These are phyloP conservation scores for Oenanthe melanoleuca DNA, from an alignment of 2,113 vertebrate species.

Conservation along the genomic window DNA sequence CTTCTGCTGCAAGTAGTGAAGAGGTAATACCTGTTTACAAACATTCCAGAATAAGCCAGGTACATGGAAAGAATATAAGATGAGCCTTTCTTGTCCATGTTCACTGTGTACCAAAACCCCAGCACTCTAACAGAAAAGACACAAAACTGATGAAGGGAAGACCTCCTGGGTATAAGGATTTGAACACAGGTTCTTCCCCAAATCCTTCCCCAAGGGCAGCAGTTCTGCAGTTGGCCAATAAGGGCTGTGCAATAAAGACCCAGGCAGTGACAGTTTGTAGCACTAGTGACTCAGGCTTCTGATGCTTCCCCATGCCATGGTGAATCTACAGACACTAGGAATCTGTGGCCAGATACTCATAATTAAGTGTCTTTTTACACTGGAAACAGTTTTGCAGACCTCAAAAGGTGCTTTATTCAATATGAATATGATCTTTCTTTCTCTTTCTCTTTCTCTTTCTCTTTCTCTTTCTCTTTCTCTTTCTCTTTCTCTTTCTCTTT, in stretches of 20 bases:
- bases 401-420: background rate
- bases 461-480: background rate
- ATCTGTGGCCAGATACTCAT: background rate
- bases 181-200: background rate
- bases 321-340: background rate
- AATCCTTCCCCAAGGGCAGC: background rate
- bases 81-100: background rate
- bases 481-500: background rate
- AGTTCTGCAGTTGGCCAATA: background rate
- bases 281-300: background rate
- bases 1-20: background rate
- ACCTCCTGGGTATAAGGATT: background rate
- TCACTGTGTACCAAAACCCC: background rate
- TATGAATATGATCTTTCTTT: background rate
- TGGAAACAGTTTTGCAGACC: background rate
- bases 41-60: background rate
- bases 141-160: background rate
- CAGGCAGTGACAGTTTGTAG: background rate
- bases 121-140: background rate
- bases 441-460: background rate
- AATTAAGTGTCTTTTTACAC: background rate
- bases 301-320: background rate
- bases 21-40: background rate
- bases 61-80: background rate
- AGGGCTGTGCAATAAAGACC: background rate